Conservation (phyloP, 2,797 vertebrate genomes). For the Pygocentrus nattereri region DNA sequence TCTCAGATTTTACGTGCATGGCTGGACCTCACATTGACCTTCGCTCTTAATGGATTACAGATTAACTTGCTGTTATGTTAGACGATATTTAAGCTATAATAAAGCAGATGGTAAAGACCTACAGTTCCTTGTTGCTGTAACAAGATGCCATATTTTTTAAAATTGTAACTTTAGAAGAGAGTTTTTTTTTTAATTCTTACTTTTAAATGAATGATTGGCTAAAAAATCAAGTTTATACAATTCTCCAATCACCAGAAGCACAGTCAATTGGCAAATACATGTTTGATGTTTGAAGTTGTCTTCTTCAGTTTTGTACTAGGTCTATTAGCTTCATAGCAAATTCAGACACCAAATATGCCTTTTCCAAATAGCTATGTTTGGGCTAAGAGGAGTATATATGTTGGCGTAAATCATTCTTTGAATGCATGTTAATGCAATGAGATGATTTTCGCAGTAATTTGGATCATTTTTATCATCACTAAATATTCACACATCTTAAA, state of each 20-base stretch:
- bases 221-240: no score
- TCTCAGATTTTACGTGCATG: constrained; percentile 20
- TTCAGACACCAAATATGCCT: no score
- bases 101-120: constrained; percentile 11
- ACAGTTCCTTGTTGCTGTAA: not conserved
- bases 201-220: no score
- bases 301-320: not conserved
- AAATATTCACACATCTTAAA: no score
- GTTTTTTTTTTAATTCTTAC: no score
- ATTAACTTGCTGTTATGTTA: constrained; percentile 59
- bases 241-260: no score
- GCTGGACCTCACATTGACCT: constrained; percentile 67
- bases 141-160: not conserved
- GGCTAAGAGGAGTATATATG: no score
- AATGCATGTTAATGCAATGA: no score
- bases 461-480: no score
- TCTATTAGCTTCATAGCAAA: not conserved
- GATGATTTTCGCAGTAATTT: no score
- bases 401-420: no score
- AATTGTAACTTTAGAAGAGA: not conserved
- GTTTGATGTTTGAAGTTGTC: not conserved
- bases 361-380: no score
- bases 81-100: constrained; percentile 6
- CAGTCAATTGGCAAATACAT: not conserved
- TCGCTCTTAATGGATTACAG: constrained; percentile 74